phyloP scores from a whole-genome alignment of 2,797 vertebrate species.

The Poecile montanus region DNA sequence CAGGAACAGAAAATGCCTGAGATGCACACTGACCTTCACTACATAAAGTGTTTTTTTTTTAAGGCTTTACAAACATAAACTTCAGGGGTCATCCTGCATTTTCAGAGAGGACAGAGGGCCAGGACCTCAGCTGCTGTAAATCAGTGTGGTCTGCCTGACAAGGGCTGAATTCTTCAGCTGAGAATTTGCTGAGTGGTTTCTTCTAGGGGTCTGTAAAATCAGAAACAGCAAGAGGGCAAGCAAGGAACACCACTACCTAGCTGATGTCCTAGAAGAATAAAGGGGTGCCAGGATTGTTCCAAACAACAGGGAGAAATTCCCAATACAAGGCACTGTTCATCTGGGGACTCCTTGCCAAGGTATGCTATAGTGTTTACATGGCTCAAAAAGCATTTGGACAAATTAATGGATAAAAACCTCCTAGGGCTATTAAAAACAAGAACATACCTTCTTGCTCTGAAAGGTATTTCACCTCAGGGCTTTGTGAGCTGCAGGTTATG shows the following conservation, averaged over 20 bases:
- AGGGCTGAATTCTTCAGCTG: background rate
- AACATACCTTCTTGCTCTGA: background rate
- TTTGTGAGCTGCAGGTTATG: background rate
- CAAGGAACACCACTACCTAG: background rate
- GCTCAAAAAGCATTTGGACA: background rate
- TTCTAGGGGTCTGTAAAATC: background rate
- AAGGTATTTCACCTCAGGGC: background rate
- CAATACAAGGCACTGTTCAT: background rate
- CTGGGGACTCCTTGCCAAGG: background rate
- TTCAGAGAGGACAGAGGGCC: background rate
- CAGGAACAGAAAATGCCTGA: background rate
- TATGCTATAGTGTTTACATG: background rate
- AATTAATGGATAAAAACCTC: background rate
- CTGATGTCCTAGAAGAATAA: background rate
- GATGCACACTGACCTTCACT: background rate
- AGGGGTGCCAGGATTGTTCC: background rate
- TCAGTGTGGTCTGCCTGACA: background rate
- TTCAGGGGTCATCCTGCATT: background rate
- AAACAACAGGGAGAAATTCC: background rate
- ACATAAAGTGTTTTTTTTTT: background rate
- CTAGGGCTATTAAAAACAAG: background rate
- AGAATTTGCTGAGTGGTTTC: background rate
- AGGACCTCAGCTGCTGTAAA: background rate
- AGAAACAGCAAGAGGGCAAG: background rate
- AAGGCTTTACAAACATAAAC: background rate